A percentile compares a stretch with the other conserved stretches of the same genome.
phyloP scores from a whole-genome alignment of 2,113 vertebrate genomes.

The Rhadina sibilatrix region DNA sequence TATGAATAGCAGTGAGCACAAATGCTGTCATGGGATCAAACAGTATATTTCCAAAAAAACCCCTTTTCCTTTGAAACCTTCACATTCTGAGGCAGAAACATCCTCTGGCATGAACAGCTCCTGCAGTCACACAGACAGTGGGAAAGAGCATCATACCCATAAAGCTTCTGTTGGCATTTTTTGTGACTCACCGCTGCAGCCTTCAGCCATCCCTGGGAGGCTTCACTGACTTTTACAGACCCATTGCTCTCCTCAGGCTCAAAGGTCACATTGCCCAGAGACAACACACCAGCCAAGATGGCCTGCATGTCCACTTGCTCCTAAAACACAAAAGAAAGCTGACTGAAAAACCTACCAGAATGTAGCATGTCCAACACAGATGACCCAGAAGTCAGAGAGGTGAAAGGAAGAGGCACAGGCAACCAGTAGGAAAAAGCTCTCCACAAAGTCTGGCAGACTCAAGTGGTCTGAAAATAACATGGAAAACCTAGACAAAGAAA shows the following conservation, averaged over 20 bases:
- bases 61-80: neutral
- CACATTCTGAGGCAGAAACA: neutral
- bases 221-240: constrained; percentile 59
- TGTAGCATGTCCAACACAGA: neutral
- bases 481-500: neutral
- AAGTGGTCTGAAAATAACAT: neutral
- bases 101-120: neutral
- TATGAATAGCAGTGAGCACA: neutral
- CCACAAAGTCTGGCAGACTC: neutral
- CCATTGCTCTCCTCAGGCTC: constrained; percentile 65
- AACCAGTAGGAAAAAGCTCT: neutral
- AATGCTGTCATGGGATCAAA: neutral
- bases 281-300: constrained; percentile 77
- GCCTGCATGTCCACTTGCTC: constrained; percentile 79
- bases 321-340: constrained; percentile 34
- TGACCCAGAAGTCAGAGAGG: neutral
- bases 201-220: constrained; percentile 74
- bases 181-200: constrained; percentile 74
- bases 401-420: neutral
- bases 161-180: neutral
- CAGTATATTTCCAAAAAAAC: neutral
- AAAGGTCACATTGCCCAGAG: constrained; percentile 77
- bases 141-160: neutral
- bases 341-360: neutral
- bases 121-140: neutral